Conservation (phyloP, 2,888 invertebrate species). For the Sinopyrophorus schimmeli region DNA sequence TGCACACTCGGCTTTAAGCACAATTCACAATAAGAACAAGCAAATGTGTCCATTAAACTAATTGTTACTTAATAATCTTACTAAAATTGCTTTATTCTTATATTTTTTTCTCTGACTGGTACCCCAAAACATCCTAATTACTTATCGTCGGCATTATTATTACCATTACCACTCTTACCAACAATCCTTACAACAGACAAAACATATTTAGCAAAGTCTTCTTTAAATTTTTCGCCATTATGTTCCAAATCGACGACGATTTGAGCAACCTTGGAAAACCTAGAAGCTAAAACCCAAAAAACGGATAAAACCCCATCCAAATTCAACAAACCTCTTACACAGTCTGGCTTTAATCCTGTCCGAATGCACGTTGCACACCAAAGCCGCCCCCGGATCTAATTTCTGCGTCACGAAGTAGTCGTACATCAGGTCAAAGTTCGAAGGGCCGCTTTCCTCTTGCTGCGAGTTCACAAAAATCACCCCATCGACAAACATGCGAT, state of each 20-base stretch:
- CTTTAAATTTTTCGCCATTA: constrained; percentile 40
- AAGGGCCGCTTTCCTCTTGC: constrained; percentile 37
- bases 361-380: constrained; percentile 38
- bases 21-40: no score
- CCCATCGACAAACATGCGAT: constrained; percentile 41
- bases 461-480: constrained; percentile 42
- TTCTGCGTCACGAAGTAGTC: constrained; percentile 44
- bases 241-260: constrained; percentile 40
- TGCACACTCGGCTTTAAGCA: no score
- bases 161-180: no score
- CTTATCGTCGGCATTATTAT: no score
- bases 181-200: constrained; percentile 34
- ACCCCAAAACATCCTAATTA: no score
- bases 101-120: no score
- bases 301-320: background rate
- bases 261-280: constrained; percentile 43
- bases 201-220: constrained; percentile 41
- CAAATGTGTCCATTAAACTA: no score
- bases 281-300: no score
- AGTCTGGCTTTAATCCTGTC: constrained; percentile 36
- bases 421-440: constrained; percentile 42
- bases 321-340: constrained; percentile 33
- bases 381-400: constrained; percentile 39
- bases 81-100: no score
- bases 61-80: no score